Evolutionary conservation across 1,140 invertebrate genomes (phyloP).

Genomic region (Eciton burchellii): DNA sequence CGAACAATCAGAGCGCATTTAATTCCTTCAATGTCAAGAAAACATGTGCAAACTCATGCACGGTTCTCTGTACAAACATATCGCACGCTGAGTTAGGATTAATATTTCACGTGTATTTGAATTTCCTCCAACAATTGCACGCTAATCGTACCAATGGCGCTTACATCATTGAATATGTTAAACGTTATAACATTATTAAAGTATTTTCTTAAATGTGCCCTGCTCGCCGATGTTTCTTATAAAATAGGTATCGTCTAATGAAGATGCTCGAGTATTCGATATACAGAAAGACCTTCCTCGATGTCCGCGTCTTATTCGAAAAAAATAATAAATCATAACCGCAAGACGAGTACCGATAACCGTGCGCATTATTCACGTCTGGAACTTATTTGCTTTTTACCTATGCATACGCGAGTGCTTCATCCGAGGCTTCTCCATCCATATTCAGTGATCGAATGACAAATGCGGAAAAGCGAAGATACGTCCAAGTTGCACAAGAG

Average conservation of each 20-base stretch:
- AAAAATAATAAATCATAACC: slow-evolving; percentile 22
- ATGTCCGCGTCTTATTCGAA: background rate
- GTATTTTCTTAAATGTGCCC: background rate
- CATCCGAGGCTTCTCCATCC: slow-evolving; percentile 26
- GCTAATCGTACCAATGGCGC: too few relatives aligned
- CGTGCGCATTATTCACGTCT: slow-evolving; percentile 38
- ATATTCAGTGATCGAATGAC: slow-evolving; percentile 56
- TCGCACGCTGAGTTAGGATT: too few relatives aligned
- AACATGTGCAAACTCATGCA: too few relatives aligned
- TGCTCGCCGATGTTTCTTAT: background rate
- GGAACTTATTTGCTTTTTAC: slow-evolving; percentile 54
- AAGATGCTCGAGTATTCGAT: background rate
- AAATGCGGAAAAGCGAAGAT: slow-evolving; percentile 46
- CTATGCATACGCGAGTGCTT: slow-evolving; percentile 20
- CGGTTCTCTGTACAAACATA: too few relatives aligned
- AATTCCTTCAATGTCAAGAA: too few relatives aligned
- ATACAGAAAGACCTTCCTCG: background rate
- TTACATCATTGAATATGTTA: background rate
- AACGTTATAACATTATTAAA: background rate
- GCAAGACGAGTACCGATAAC: slow-evolving; percentile 43
- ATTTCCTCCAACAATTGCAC: too few relatives aligned
- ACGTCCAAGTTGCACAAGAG: slow-evolving; percentile 33
- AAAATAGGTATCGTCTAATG: background rate
- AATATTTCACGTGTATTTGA: too few relatives aligned
- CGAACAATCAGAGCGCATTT: too few relatives aligned